These are phyloP conservation scores for Ochotona princeps DNA, from an alignment of 2,113 vertebrate species.

Conservation along the genomic window DNA sequence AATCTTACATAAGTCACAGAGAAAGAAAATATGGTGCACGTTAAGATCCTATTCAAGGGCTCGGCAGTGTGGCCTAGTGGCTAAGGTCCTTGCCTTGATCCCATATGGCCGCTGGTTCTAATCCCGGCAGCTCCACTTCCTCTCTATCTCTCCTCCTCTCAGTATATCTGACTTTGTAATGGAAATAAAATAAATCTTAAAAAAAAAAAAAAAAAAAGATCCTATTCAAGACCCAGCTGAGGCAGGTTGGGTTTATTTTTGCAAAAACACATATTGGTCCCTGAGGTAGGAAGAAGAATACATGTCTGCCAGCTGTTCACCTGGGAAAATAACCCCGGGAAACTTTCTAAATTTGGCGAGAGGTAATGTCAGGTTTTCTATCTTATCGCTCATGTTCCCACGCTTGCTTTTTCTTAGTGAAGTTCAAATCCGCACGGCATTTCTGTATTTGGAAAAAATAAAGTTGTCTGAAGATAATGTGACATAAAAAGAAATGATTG, in stretches of 20 bases:
- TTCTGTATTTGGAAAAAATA: conserved; percentile 37
- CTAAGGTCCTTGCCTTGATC: too few species aligned
- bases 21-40: neutral
- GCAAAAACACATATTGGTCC: conserved; percentile 15
- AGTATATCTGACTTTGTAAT: too few species aligned
- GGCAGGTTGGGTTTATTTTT: conserved; percentile 24
- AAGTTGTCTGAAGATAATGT: neutral
- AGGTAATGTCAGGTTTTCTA: conserved; percentile 25
- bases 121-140: too few species aligned
- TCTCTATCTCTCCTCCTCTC: too few species aligned
- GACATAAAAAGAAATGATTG: conserved; percentile 17
- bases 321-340: conserved; percentile 2
- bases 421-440: neutral
- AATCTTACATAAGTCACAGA: conserved; percentile 20
- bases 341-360: neutral
- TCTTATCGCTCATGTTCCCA: neutral
- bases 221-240: neutral
- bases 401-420: conserved; percentile 16
- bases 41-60: conserved; percentile 15
- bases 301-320: neutral
- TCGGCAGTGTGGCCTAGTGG: too few species aligned
- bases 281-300: neutral
- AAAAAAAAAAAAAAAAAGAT: too few species aligned
- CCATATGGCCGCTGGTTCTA: too few species aligned
- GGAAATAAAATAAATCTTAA: too few species aligned